Percentiles rank a stretch among this genome's conserved stretches.
These are phyloP conservation scores for Germaria angustata DNA, from an alignment of 2,888 invertebrate species.

Conservation along the genomic window DNA sequence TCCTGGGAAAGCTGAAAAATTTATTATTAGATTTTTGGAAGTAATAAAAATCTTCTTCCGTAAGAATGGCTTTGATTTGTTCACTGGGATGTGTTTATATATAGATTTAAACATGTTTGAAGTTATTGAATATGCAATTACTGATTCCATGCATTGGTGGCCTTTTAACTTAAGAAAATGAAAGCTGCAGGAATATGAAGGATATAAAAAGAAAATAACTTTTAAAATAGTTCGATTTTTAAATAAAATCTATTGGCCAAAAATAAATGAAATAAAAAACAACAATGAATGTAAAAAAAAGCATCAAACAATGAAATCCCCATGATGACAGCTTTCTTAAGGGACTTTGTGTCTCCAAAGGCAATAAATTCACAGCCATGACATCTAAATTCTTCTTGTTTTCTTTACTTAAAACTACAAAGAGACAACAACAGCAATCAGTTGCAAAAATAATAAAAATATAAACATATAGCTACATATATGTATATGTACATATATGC, in stretches of 20 bases:
- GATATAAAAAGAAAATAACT: background rate
- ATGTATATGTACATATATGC: too few species aligned
- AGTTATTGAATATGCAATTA: too few species aligned
- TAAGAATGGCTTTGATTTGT: too few species aligned
- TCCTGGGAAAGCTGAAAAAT: too few species aligned
- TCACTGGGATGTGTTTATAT: too few species aligned
- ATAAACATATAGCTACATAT: background rate
- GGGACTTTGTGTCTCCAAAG: conserved; percentile 72
- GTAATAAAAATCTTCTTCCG: too few species aligned
- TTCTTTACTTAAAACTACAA: background rate
- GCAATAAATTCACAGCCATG: conserved; percentile 58
- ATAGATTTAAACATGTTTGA: too few species aligned
- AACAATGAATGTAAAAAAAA: background rate
- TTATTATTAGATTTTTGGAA: too few species aligned
- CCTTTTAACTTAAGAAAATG: too few species aligned
- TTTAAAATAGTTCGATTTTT: conserved; percentile 5
- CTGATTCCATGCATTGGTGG: too few species aligned
- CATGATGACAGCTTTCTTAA: conserved; percentile 76
- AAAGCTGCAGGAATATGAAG: too few species aligned
- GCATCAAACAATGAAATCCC: conserved; percentile 70
- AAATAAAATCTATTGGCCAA: background rate
- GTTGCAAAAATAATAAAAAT: background rate
- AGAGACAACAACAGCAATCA: background rate
- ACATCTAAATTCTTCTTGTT: conserved; percentile 27
- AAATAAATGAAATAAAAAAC: too few species aligned